Evolutionary conservation across 1,140 invertebrate species (phyloP).

Genomic region (Bombus breviceps): DNA sequence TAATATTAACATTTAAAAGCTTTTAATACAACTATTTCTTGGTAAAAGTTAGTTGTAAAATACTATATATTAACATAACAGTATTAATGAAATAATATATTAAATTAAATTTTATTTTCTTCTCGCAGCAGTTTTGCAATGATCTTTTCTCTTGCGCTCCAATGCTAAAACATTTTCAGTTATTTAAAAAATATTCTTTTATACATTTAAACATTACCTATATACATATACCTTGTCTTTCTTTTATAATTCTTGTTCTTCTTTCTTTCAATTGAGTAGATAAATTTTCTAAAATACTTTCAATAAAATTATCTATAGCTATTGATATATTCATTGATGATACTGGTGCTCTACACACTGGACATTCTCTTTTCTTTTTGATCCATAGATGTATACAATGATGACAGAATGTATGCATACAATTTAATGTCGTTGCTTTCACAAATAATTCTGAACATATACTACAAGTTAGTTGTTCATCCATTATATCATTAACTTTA

Average conservation of each 20-base stretch:
- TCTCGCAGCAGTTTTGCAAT: background rate
- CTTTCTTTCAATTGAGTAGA: conserved; percentile 81
- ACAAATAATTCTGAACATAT: conserved; percentile 92
- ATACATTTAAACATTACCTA: background rate
- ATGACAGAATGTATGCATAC: conserved; percentile 91
- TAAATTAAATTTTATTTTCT: background rate
- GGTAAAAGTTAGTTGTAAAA: background rate
- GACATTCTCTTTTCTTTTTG: conserved; percentile 88
- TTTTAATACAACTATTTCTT: background rate
- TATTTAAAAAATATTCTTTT: background rate
- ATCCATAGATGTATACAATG: conserved; percentile 90
- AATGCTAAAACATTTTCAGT: conserved; percentile 32
- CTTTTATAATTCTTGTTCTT: conserved; percentile 81
- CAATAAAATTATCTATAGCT: conserved; percentile 85
- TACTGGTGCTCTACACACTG: conserved; percentile 86
- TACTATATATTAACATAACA: background rate
- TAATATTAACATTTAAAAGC: background rate
- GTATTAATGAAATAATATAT: background rate
- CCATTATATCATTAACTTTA: conserved; percentile 87
- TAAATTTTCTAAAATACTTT: conserved; percentile 86
- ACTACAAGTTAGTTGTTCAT: conserved; percentile 89
- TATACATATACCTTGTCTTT: conserved; percentile 81
- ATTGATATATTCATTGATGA: conserved; percentile 83
- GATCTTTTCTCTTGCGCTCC: background rate
- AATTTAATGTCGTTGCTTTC: conserved; percentile 87